phyloP scores from a whole-genome alignment of 2,888 invertebrate genomes.

The Eupelmus urozonus region DNA sequence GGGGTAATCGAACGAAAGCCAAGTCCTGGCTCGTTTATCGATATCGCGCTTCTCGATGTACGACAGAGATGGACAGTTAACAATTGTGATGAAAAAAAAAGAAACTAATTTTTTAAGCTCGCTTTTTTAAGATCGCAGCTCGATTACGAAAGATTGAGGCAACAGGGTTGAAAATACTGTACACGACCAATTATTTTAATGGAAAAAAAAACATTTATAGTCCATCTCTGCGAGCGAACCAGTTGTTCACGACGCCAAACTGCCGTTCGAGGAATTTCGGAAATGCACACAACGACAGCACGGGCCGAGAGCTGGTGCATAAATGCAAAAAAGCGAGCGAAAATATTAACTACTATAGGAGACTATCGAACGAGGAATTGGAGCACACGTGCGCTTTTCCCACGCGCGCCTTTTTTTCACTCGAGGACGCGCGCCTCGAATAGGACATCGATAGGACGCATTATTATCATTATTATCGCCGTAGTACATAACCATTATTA shows the following conservation, averaged over 20 bases:
- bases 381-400: conserved; percentile 17
- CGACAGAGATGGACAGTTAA: no score
- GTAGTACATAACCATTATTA: conserved; percentile 42
- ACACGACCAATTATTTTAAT: no score
- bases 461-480: conserved; percentile 45
- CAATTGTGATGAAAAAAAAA: no score
- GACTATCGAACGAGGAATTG: conserved; percentile 40
- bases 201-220: no score
- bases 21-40: no score
- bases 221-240: background rate
- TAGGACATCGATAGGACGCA: conserved; percentile 32
- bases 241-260: background rate
- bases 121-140: no score
- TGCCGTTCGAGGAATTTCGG: background rate
- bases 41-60: no score
- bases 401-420: background rate
- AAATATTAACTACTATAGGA: no score
- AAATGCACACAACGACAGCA: background rate
- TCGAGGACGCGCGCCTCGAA: conserved; percentile 27
- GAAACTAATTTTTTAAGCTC: no score
- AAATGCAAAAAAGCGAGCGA: background rate
- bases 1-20: no score
- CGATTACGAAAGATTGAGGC: no score
- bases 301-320: background rate
- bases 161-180: no score